Conservation (phyloP, 2,888 invertebrate species). For the Chaitophorus viminalis region DNA sequence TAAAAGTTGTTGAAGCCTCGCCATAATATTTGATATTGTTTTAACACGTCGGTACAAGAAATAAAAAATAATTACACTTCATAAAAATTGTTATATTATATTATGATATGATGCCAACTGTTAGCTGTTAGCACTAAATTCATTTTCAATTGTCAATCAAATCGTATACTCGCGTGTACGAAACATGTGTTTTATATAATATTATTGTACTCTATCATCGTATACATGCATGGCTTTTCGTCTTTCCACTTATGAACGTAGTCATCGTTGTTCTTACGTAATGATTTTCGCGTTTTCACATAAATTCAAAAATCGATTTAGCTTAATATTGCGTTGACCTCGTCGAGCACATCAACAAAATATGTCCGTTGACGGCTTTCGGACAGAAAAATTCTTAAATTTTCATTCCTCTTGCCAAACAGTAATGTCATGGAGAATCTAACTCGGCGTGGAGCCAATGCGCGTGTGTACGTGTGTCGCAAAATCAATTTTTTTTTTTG, state of each 20-base stretch:
- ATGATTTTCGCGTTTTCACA: background rate
- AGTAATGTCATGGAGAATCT: background rate
- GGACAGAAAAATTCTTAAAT: slow-evolving; percentile 9
- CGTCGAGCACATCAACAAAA: background rate
- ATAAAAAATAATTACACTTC: too few species aligned
- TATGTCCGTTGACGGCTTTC: background rate
- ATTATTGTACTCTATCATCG: background rate
- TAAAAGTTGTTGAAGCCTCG: background rate
- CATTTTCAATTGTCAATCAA: background rate
- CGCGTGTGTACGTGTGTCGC: slow-evolving; percentile 6
- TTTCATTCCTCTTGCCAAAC: slow-evolving; percentile 14
- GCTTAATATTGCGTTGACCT: background rate
- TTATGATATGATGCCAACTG: too few species aligned
- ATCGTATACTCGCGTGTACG: background rate
- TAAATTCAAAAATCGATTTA: background rate
- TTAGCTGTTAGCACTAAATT: background rate
- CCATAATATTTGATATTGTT: background rate
- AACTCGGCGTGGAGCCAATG: slow-evolving; percentile 8
- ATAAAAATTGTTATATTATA: too few species aligned
- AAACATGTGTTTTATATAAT: background rate
- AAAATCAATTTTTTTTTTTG: slow-evolving; percentile 37
- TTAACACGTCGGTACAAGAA: too few species aligned
- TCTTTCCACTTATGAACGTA: background rate
- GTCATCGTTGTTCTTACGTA: background rate
- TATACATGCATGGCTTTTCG: background rate